Conservation (phyloP, 2,888 invertebrate species). For the Meloe dianella region DNA sequence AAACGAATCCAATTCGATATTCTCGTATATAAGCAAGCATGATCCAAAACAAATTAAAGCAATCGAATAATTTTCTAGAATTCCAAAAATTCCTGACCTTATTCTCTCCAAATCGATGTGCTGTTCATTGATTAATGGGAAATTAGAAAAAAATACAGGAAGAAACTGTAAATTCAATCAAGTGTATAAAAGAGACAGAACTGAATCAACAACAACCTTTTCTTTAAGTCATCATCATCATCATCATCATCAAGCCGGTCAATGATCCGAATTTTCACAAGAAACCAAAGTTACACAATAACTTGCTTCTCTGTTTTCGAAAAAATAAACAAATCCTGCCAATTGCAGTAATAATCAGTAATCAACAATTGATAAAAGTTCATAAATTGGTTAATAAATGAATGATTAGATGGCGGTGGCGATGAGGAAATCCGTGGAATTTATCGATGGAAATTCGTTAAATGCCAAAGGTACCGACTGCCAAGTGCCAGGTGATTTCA, state of each 20-base stretch:
- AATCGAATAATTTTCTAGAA: no score
- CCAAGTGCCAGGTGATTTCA: no score
- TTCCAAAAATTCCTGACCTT: not conserved
- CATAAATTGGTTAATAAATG: no score
- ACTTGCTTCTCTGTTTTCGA: not conserved
- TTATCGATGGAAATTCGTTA: not conserved
- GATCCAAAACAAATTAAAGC: not conserved
- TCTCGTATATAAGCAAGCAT: no score
- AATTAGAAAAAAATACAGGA: not conserved
- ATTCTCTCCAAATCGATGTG: not conserved
- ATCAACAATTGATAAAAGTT: no score
- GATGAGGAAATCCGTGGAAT: not conserved
- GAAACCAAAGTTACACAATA: not conserved
- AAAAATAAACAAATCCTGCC: not conserved
- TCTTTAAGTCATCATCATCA: not conserved
- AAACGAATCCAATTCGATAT: no score
- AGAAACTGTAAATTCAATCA: not conserved
- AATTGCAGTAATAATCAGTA: not conserved
- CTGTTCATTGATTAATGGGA: no score
- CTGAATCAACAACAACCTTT: not conserved
- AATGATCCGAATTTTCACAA: not conserved
- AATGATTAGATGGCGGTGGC: no score
- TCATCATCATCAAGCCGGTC: not conserved
- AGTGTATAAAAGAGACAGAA: not conserved
- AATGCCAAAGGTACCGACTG: not conserved